Evolutionary conservation across 2,888 invertebrate species (phyloP).

Genomic region (Lasioglossum pauxillum): DNA sequence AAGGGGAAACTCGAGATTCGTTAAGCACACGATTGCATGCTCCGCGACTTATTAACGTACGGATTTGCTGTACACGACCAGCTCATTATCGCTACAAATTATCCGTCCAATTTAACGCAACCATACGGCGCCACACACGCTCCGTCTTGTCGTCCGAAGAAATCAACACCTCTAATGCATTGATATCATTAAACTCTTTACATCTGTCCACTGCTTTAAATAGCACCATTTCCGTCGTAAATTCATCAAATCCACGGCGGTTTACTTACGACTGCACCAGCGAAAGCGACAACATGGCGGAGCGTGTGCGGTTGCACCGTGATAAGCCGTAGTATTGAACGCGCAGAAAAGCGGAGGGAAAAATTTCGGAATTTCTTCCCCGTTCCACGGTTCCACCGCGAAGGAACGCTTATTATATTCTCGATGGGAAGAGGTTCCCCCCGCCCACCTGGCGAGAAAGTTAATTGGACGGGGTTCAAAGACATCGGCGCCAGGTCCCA

Average conservation of each 20-base stretch:
- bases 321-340: not conserved
- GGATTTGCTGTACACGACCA: not conserved
- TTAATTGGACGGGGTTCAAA: slow-evolving; percentile 57
- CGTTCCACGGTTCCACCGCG: not conserved
- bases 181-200: not conserved
- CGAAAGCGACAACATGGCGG: not conserved
- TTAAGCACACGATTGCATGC: not conserved
- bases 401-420: not conserved
- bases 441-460: slow-evolving; percentile 36
- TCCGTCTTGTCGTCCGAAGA: not conserved
- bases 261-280: not conserved
- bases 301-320: not conserved
- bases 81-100: not conserved
- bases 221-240: not conserved
- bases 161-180: not conserved
- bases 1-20: not conserved
- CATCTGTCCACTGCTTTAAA: not conserved
- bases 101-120: not conserved
- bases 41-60: not conserved
- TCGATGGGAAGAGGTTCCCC: slow-evolving; percentile 5
- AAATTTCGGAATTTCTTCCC: not conserved
- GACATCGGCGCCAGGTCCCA: slow-evolving; percentile 5
- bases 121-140: not conserved
- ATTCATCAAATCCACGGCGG: not conserved
- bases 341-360: not conserved